Conservation (phyloP, 2,113 vertebrate genomes). For the Aegotheles bennettii region DNA sequence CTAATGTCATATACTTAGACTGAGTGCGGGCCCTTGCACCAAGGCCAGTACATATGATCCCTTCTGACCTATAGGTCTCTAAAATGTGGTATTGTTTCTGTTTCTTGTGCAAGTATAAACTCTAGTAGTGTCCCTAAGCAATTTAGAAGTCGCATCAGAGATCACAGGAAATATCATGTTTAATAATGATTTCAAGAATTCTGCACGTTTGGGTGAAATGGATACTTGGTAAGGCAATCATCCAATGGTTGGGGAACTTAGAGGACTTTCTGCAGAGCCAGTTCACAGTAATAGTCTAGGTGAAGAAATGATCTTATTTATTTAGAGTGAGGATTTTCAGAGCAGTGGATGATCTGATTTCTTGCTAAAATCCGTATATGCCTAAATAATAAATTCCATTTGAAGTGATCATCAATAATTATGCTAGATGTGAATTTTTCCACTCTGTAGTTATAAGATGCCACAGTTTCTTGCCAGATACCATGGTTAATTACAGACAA, state of each 20-base stretch:
- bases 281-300: neutral
- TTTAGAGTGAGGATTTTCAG: neutral
- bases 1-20: too few species aligned
- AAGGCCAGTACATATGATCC: too few species aligned
- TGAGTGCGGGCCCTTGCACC: too few species aligned
- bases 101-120: neutral
- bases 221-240: neutral
- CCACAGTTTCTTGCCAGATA: neutral
- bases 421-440: neutral
- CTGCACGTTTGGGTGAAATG: neutral
- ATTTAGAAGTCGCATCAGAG: neutral
- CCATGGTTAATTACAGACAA: constrained; percentile 5
- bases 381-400: neutral
- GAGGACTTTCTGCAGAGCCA: neutral
- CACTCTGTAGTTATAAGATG: neutral
- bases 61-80: neutral
- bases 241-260: accelerated
- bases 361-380: neutral
- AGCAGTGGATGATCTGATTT: neutral
- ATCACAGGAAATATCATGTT: neutral
- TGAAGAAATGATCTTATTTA: neutral
- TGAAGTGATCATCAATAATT: neutral
- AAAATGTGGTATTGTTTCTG: neutral
- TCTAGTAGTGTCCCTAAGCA: accelerated
- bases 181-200: neutral